Percentiles rank a stretch among this genome's conserved stretches.
These are phyloP conservation scores for Drosophila lacicola DNA, from an alignment of 2,888 invertebrate genomes.

Conservation along the genomic window DNA sequence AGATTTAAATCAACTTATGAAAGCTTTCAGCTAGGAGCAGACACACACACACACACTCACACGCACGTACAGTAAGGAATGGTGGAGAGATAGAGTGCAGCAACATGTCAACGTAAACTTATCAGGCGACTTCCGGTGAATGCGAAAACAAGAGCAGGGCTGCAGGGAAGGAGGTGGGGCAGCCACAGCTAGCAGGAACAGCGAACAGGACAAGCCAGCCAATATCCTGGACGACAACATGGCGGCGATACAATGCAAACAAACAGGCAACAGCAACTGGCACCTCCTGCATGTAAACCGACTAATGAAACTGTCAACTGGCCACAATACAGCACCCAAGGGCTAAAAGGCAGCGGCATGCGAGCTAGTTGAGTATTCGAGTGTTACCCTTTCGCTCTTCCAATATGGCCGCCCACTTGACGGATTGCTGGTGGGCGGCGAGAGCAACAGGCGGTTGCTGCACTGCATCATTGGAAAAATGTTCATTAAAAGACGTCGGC, in stretches of 20 bases:
- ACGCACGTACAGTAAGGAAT: slow-evolving; percentile 8
- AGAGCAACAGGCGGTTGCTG: slow-evolving; percentile 42
- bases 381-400: slow-evolving; percentile 39
- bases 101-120: slow-evolving; percentile 70
- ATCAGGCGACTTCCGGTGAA: slow-evolving; percentile 71
- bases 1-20: slow-evolving; percentile 76
- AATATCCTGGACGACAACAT: slow-evolving; percentile 77
- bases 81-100: slow-evolving; percentile 11
- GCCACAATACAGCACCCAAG: slow-evolving; percentile 56
- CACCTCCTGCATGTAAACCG: slow-evolving; percentile 68
- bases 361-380: not conserved
- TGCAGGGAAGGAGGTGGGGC: not conserved
- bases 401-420: slow-evolving; percentile 11
- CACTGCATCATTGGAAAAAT: slow-evolving; percentile 18
- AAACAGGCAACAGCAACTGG: slow-evolving; percentile 51
- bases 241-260: slow-evolving; percentile 77
- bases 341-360: not conserved
- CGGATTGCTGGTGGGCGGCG: not conserved
- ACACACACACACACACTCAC: slow-evolving; percentile 1
- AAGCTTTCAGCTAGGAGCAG: slow-evolving; percentile 58
- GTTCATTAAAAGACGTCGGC: slow-evolving; percentile 68
- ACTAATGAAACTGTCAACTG: slow-evolving; percentile 81
- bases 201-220: slow-evolving; percentile 53
- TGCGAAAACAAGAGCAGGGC: slow-evolving; percentile 54
- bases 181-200: slow-evolving; percentile 9